Evolutionary conservation across 92 coral and sea anemone genomes (phyloP).

Genomic region (Palythoa heliodiscus): DNA sequence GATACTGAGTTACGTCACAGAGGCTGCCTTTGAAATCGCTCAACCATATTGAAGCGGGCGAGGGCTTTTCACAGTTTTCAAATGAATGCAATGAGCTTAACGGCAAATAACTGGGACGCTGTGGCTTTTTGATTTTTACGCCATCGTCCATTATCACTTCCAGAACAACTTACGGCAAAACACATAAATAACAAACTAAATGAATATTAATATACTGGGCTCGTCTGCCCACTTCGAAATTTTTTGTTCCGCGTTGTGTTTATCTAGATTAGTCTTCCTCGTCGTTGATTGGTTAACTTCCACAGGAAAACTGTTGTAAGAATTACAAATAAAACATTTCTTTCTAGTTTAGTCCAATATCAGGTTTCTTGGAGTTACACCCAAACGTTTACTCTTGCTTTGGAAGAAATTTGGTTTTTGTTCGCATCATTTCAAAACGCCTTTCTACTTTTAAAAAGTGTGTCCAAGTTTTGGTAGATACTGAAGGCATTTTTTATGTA

Average conservation of each 20-base stretch:
- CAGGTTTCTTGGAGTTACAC: background rate
- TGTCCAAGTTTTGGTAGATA: no score
- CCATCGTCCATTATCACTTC: conserved; percentile 2
- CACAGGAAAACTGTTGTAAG: background rate
- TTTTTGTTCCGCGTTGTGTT: background rate
- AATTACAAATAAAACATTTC: background rate
- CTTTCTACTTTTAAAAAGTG: no score
- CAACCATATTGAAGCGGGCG: conserved; percentile 26
- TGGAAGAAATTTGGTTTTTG: background rate
- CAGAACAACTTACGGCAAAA: background rate
- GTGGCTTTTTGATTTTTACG: conserved; percentile 10
- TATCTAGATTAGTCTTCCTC: background rate
- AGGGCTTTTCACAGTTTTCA: conserved; percentile 15
- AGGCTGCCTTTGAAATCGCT: conserved; percentile 12
- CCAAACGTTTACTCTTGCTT: background rate
- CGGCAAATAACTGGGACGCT: conserved; percentile 37
- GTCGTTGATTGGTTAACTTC: conserved; percentile 2
- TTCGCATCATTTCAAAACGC: no score
- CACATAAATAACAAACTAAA: background rate
- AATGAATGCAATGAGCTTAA: background rate
- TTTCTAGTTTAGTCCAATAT: background rate
- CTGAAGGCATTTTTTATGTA: no score
- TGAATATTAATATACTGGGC: background rate
- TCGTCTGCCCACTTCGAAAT: background rate
- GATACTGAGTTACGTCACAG: background rate